Evolutionary conservation across 2,797 vertebrate species (phyloP).

Genomic region (Brachyalestes nurse): DNA sequence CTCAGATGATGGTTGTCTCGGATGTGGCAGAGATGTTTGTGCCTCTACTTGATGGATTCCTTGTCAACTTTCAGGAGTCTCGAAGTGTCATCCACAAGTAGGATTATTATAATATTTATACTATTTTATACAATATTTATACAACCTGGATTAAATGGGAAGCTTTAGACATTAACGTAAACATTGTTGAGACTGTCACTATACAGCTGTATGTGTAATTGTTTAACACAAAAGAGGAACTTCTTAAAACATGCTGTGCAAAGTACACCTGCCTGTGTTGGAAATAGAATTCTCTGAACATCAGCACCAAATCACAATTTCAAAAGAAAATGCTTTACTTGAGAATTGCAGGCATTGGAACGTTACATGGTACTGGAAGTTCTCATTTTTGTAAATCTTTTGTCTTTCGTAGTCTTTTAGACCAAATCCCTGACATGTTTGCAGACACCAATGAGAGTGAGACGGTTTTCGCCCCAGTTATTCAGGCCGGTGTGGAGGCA

Average conservation of each 20-base stretch:
- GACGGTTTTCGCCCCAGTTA: conserved; percentile 91
- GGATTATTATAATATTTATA: conserved; percentile 18
- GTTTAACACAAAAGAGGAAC: too few relatives aligned
- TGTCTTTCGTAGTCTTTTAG: conserved; percentile 83
- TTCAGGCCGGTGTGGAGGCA: conserved; percentile 95
- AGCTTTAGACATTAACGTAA: too few relatives aligned
- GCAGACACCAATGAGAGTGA: conserved; percentile 92
- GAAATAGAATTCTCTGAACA: too few relatives aligned
- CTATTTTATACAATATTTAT: not conserved
- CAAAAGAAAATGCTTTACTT: not conserved
- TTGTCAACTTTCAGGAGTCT: conserved; percentile 92
- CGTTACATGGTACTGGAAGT: not conserved
- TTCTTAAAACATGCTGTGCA: too few relatives aligned
- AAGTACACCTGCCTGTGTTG: too few relatives aligned
- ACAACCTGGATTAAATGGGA: not conserved
- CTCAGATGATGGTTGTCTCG: conserved; percentile 99
- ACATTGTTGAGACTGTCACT: too few relatives aligned
- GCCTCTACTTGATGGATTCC: conserved; percentile 94
- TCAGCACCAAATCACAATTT: too few relatives aligned
- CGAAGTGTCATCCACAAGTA: conserved; percentile 91
- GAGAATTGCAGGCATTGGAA: not conserved
- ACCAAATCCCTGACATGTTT: conserved; percentile 98
- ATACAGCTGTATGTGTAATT: too few relatives aligned
- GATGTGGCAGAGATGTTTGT: conserved; percentile 94
- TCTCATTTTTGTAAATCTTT: not conserved